A percentile compares a stretch with the other conserved stretches of the same genome.
These are phyloP conservation scores for Siniperca chuatsi DNA, from an alignment of 2,113 vertebrate genomes.

Conservation along the genomic window DNA sequence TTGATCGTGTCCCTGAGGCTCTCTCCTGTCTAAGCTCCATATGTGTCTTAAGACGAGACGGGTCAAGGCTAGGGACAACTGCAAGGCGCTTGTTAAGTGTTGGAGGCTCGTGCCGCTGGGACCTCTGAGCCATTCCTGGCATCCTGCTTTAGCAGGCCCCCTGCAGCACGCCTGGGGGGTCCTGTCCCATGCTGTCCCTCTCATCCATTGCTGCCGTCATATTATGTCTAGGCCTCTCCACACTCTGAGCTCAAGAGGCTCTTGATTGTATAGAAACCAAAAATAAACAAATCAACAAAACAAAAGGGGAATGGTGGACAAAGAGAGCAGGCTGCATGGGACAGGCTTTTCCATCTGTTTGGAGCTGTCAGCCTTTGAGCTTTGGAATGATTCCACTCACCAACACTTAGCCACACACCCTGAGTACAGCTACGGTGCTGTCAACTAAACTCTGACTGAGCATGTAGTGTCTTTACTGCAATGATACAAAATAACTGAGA, in stretches of 20 bases:
- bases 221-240: constrained; percentile 80
- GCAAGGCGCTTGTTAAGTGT: constrained; percentile 85
- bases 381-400: constrained; percentile 52
- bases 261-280: constrained; percentile 79
- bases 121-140: constrained; percentile 79
- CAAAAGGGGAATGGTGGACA: constrained; percentile 64
- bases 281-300: constrained; percentile 83
- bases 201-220: constrained; percentile 69
- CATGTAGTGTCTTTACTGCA: constrained; percentile 7
- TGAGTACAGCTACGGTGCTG: background rate
- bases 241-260: constrained; percentile 49
- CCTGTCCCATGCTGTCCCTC: constrained; percentile 59
- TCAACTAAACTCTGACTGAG: constrained; percentile 11
- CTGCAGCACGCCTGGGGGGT: constrained; percentile 74
- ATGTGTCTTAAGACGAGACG: constrained; percentile 77
- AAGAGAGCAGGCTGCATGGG: constrained; percentile 32
- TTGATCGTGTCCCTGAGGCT: constrained; percentile 73
- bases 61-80: constrained; percentile 83
- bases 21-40: constrained; percentile 55
- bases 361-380: constrained; percentile 67
- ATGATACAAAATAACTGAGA: constrained; percentile 22
- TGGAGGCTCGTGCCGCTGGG: constrained; percentile 83
- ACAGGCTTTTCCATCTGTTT: constrained; percentile 73
- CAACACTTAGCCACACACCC: constrained; percentile 27
- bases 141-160: constrained; percentile 72